These are phyloP conservation scores for Hemicordylus capensis DNA, from an alignment of 2,113 vertebrate species.

Conservation along the genomic window DNA sequence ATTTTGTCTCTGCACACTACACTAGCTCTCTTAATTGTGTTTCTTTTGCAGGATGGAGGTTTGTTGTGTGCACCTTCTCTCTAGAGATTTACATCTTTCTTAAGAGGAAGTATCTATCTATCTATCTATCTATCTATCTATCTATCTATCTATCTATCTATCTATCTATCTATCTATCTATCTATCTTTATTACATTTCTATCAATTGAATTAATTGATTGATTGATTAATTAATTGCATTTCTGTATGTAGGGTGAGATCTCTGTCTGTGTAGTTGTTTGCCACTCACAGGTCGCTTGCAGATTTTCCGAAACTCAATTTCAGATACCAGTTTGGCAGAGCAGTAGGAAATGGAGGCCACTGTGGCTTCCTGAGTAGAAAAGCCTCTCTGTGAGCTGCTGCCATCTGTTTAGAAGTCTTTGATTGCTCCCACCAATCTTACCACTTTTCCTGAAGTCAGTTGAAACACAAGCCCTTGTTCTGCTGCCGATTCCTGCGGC, in stretches of 20 bases:
- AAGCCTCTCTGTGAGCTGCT: not conserved
- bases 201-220: no score
- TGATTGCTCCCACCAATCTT: not conserved
- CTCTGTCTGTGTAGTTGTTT: not conserved
- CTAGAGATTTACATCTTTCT: not conserved
- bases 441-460: not conserved
- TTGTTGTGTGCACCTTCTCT: not conserved
- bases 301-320: not conserved
- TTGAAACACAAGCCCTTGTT: not conserved
- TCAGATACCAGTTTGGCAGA: not conserved
- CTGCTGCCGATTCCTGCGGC: not conserved
- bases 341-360: not conserved
- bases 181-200: not conserved
- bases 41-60: no score
- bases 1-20: not conserved
- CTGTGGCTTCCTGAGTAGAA: not conserved
- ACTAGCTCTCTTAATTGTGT: not conserved
- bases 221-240: no score
- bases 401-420: not conserved
- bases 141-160: no score
- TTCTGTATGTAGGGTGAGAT: not conserved
- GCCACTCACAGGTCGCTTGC: not conserved
- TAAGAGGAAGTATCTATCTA: not conserved
- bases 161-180: no score
- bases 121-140: not conserved